Conservation (phyloP, 2,888 invertebrate genomes). For the Spodoptera picta region DNA sequence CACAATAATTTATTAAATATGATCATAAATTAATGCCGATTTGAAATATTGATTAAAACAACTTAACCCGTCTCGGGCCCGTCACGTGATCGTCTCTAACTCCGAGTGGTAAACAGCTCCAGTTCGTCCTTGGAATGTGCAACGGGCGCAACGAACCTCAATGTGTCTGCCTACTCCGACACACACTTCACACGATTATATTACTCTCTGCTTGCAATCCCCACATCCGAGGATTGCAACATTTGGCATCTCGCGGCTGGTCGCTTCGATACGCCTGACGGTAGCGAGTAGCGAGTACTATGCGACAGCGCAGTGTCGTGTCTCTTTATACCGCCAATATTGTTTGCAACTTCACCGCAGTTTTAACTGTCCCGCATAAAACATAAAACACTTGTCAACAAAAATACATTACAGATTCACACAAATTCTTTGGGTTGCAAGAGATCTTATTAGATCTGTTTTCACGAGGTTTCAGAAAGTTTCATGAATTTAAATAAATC, state of each 20-base stretch:
- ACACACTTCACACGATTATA: slow-evolving; percentile 43
- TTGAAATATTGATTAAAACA: slow-evolving; percentile 56
- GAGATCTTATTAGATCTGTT: slow-evolving; percentile 21
- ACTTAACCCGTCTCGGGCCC: slow-evolving; percentile 32
- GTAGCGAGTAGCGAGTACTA: slow-evolving; percentile 10
- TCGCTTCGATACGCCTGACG: slow-evolving; percentile 38
- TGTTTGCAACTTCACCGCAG: slow-evolving; percentile 51
- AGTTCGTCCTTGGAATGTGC: slow-evolving; percentile 40
- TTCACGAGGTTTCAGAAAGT: slow-evolving; percentile 20
- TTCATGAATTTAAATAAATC: slow-evolving; percentile 17
- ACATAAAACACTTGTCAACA: slow-evolving; percentile 24
- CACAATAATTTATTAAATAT: slow-evolving; percentile 82
- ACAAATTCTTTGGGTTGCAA: slow-evolving; percentile 19
- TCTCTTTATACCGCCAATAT: slow-evolving; percentile 29
- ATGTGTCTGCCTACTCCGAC: slow-evolving; percentile 39
- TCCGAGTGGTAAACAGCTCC: slow-evolving; percentile 54
- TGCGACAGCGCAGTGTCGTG: slow-evolving; percentile 18
- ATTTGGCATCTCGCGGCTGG: slow-evolving; percentile 41
- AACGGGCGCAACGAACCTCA: slow-evolving; percentile 40
- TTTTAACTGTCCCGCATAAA: slow-evolving; percentile 24
- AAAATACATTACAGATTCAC: slow-evolving; percentile 21
- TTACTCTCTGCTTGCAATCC: slow-evolving; percentile 24
- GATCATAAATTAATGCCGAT: slow-evolving; percentile 76
- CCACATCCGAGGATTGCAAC: slow-evolving; percentile 15
- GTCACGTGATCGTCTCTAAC: slow-evolving; percentile 45